phyloP scores from a whole-genome alignment of 2,888 invertebrate species.

The Troides oblongomaculatus region DNA sequence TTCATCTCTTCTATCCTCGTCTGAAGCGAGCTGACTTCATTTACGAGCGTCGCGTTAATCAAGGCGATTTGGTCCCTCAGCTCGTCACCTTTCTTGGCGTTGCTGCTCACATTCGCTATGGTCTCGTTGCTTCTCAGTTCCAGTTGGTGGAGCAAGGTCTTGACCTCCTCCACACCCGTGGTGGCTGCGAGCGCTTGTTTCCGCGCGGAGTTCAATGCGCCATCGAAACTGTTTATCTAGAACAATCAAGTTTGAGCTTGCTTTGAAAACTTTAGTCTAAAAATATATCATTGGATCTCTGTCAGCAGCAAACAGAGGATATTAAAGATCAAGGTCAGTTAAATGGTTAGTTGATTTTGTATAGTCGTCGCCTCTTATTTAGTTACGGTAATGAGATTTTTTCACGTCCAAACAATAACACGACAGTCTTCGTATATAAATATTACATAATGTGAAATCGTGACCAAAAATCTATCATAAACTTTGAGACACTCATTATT shows the following conservation, averaged over 20 bases:
- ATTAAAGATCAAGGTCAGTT: not conserved
- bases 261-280: not conserved
- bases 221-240: conserved; percentile 77
- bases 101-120: conserved; percentile 57
- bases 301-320: not conserved
- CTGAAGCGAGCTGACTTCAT: conserved; percentile 55
- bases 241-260: conserved; percentile 1
- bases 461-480: too few relatives aligned
- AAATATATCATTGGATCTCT: not conserved
- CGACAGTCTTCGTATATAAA: too few relatives aligned
- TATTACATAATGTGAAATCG: too few relatives aligned
- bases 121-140: conserved; percentile 66
- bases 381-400: too few relatives aligned
- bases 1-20: conserved; percentile 57
- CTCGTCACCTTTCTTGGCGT: conserved; percentile 51
- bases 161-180: conserved; percentile 65
- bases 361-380: too few relatives aligned
- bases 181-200: conserved; percentile 66
- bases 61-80: conserved; percentile 48
- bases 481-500: too few relatives aligned
- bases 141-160: conserved; percentile 54
- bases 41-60: conserved; percentile 57
- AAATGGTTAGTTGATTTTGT: too few relatives aligned
- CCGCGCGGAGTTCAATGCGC: conserved; percentile 58
- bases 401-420: too few relatives aligned